Evolutionary conservation across 2,888 invertebrate species (phyloP).

Genomic region (Barypeithes pellucidus): DNA sequence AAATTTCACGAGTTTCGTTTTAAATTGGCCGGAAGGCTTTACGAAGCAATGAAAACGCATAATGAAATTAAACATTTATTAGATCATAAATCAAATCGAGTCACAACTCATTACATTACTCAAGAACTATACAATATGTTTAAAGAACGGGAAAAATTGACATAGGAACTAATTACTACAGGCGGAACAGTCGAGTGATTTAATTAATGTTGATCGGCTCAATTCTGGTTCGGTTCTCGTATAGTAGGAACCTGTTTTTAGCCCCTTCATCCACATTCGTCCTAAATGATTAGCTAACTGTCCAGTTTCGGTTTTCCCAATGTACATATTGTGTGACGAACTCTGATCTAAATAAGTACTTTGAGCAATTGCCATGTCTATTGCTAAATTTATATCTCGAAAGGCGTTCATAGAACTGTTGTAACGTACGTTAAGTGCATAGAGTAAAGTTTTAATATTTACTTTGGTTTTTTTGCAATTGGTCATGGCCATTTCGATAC

Average conservation of each 20-base stretch:
- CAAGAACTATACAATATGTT: conserved; percentile 2
- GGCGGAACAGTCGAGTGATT: background rate
- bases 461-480: background rate
- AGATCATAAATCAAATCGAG: background rate
- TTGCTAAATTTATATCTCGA: background rate
- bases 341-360: conserved; percentile 18
- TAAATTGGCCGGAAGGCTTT: background rate
- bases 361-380: conserved; percentile 15
- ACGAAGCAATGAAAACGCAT: conserved; percentile 3
- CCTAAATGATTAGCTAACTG: background rate
- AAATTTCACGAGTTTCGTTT: conserved; percentile 7
- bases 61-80: conserved; percentile 4
- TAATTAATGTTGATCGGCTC: conserved; percentile 5
- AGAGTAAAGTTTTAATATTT: background rate
- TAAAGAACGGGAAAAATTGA: background rate
- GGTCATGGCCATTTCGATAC: conserved; percentile 4
- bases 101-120: background rate
- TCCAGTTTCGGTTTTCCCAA: background rate
- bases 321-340: background rate
- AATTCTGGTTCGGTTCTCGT: conserved; percentile 10
- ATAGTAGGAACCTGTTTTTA: conserved; percentile 10
- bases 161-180: background rate
- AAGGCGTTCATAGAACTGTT: background rate
- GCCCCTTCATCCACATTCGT: background rate
- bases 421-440: background rate